Evolutionary conservation across 2,888 invertebrate genomes (phyloP).

Genomic region (Yponomeuta plumbellus): DNA sequence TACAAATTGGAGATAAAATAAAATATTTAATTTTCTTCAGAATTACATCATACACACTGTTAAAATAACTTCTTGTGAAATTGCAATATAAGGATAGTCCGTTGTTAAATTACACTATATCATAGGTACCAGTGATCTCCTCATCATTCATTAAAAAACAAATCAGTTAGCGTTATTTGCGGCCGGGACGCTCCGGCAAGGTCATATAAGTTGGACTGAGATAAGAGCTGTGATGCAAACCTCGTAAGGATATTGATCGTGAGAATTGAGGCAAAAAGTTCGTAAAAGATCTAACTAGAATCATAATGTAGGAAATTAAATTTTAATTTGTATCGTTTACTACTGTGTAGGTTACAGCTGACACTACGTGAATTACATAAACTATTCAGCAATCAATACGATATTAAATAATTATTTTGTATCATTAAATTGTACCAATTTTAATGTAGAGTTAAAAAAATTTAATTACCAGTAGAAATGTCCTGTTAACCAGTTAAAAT

Average conservation of each 20-base stretch:
- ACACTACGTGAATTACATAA: neutral
- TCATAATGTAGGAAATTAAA: neutral
- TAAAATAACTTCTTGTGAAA: too few relatives aligned
- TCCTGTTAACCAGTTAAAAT: neutral
- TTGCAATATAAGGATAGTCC: too few relatives aligned
- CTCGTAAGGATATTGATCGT: neutral
- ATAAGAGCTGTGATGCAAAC: neutral
- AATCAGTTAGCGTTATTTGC: neutral
- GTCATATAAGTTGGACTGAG: conserved; percentile 39
- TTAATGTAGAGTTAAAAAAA: neutral
- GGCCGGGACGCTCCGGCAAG: conserved; percentile 27
- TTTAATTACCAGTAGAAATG: neutral
- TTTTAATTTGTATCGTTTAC: neutral
- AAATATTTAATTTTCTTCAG: too few relatives aligned
- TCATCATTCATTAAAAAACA: too few relatives aligned
- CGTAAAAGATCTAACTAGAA: neutral
- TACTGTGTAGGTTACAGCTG: neutral
- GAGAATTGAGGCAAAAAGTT: neutral
- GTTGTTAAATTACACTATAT: too few relatives aligned
- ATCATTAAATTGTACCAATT: neutral
- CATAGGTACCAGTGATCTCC: too few relatives aligned
- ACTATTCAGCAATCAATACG: neutral
- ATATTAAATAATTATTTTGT: neutral
- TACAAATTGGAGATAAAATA: too few relatives aligned
- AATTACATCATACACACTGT: too few relatives aligned